Base-by-base conservation (phyloP, 2,113 vertebrate species). In the Lota lota region DNA sequence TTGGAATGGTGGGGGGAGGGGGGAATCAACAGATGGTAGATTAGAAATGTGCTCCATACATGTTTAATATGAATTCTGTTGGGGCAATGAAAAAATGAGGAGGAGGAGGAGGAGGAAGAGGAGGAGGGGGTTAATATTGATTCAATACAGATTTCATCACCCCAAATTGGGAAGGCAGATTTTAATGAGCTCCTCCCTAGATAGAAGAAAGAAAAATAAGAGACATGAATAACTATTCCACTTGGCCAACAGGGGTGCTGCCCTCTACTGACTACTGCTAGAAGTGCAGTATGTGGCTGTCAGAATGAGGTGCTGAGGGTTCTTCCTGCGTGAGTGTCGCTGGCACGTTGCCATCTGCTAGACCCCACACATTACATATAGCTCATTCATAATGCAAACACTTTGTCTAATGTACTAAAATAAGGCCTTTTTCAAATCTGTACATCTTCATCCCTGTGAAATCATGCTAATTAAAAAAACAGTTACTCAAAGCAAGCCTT, bases 91-190 rank as follows among this genome's bases (percentile, higher is more conserved):
- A 56, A 56, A 56, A 56, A 18, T 56, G 16, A 56, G 16, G 17
- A 6, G 17, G 53, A 17, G n/a, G n/a, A 56, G 5, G 53, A n/a
- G 53, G 53, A 17, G 5, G 53, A n/a, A 14, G 53, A 17, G 53
- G 53, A n/a, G 10, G n/a, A 12, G 79, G 58, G 69, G 54, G 80
- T 79, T 68, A 75, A 76, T 81, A 77, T 81, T 79, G 76, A 84
- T 81, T 85, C 81, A 69, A 88, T 87, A 53, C 83, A 83, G 80
- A 86, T 87, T 85, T 85, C 71, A 82, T 84, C 71, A 87, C 62
- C 2, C 69, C 4, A 78, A 77, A 68, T 78, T 20, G 63, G 69
- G 67, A 61, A 75, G 76, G 20, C 69, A 40, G 74, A 78, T 79
- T 82, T 63, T 81, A 85, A 85, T 74, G 77, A 87, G 82, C 79